These are phyloP conservation scores for Copidosoma aretas DNA, from an alignment of 2,888 invertebrate genomes.

Conservation along the genomic window DNA sequence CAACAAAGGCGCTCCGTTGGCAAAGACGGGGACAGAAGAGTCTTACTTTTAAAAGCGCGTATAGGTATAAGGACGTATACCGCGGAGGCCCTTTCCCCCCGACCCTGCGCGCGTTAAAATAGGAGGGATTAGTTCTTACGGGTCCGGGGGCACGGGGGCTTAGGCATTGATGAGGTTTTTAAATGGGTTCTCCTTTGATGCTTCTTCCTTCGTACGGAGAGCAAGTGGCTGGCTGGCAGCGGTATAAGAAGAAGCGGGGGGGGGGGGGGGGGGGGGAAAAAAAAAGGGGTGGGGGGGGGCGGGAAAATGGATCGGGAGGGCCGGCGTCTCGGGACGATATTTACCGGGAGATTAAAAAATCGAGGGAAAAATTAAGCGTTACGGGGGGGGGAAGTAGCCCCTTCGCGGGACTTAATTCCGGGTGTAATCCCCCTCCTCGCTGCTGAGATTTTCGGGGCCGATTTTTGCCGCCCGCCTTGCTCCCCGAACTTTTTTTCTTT, in stretches of 20 bases:
- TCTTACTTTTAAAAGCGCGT: conserved; percentile 59
- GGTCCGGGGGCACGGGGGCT: conserved; percentile 55
- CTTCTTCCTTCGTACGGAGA: conserved; percentile 39
- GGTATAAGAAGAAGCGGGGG: conserved; percentile 25
- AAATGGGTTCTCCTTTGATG: conserved; percentile 64
- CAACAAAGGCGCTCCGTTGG: conserved; percentile 53
- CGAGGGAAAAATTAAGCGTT: conserved; percentile 63
- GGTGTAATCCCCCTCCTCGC: conserved; percentile 58
- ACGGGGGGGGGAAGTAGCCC: conserved; percentile 52
- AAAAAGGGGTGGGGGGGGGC: conserved; percentile 14
- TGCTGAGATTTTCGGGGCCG: conserved; percentile 55
- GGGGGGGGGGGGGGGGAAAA: conserved; percentile 37
- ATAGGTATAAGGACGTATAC: conserved; percentile 35
- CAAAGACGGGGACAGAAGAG: conserved; percentile 47
- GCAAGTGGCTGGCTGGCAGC: conserved; percentile 8
- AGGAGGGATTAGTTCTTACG: conserved; percentile 63
- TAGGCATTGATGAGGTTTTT: conserved; percentile 64
- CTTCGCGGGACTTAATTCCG: conserved; percentile 56
- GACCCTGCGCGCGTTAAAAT: conserved; percentile 57
- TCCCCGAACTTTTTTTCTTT: neutral
- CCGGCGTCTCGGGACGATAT: conserved; percentile 55
- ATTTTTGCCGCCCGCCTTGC: conserved; percentile 35
- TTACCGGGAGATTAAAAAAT: conserved; percentile 64
- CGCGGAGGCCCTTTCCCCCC: conserved; percentile 9
- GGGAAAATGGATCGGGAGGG: conserved; percentile 36